Percentiles rank a stretch among this genome's conserved stretches.
Evolutionary conservation across 2,797 vertebrate species (phyloP).

Genomic region (Galago senegalensis): DNA sequence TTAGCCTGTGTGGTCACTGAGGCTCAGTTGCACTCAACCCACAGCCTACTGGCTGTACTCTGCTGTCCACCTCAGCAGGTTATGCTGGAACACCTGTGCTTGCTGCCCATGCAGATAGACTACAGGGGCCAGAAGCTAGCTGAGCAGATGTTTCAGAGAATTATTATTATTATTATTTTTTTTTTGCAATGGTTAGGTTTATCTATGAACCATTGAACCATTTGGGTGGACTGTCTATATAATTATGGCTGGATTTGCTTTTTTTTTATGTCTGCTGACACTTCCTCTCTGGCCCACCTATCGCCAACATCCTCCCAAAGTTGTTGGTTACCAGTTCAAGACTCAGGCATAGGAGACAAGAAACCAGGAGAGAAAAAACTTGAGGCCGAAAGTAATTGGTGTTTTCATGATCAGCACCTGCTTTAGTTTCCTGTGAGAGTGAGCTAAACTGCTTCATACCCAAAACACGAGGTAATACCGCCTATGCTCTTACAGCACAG

Average conservation of each 20-base stretch:
- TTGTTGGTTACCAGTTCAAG: conserved; percentile 94
- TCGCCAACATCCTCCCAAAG: conserved; percentile 93
- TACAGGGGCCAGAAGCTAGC: conserved; percentile 99
- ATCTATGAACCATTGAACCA: conserved; percentile 96
- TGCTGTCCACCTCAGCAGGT: not conserved
- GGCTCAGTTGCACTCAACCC: not conserved
- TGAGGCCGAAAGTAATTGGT: conserved; percentile 87
- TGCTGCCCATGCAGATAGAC: conserved; percentile 96
- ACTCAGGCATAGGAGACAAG: conserved; percentile 92
- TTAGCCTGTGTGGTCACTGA: rapidly evolving
- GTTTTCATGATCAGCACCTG: conserved; percentile 56
- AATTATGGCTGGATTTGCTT: conserved; percentile 95
- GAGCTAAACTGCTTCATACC: conserved; percentile 64
- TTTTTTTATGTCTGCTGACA: conserved; percentile 97
- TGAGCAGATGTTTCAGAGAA: conserved; percentile 98
- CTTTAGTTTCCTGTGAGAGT: conserved; percentile 65
- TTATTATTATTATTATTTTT: conserved; percentile 93
- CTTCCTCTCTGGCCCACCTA: conserved; percentile 98
- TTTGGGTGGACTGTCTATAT: conserved; percentile 99
- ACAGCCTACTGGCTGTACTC: not conserved
- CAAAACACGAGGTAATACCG: conserved; percentile 57
- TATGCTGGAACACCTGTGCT: conserved; percentile 87
- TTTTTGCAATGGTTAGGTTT: conserved; percentile 95
- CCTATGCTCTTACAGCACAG: conserved; percentile 14
- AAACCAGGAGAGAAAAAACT: conserved; percentile 92